phyloP scores from a whole-genome alignment of 2,113 vertebrate species.

The Lasiurus borealis region DNA sequence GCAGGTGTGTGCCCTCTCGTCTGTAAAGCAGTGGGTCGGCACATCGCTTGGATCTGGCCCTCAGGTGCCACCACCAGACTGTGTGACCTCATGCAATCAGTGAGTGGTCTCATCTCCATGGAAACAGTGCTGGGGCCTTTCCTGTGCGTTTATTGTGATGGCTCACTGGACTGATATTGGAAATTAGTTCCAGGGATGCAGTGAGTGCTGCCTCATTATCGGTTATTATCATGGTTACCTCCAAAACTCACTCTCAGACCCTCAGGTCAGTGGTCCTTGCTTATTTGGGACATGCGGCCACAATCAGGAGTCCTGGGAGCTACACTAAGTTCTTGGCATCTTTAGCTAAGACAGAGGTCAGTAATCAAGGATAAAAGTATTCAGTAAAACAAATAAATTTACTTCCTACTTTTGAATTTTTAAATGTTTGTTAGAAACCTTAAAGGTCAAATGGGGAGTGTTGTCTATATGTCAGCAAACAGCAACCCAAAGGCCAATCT shows the following conservation, averaged over 20 bases:
- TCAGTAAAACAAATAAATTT: neutral
- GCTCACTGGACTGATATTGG: neutral
- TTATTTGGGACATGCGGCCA: neutral
- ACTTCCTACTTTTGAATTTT: neutral
- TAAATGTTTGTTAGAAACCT: neutral
- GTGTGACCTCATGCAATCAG: neutral
- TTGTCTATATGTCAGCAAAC: neutral
- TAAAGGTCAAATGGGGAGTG: neutral
- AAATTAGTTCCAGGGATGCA: neutral
- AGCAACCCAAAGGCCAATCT: rapidly evolving
- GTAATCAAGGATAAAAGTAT: neutral
- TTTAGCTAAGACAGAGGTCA: neutral
- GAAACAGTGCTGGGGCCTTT: neutral
- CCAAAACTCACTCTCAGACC: neutral
- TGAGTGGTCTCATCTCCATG: neutral
- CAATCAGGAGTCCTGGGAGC: neutral
- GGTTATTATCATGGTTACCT: neutral
- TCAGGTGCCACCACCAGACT: rapidly evolving
- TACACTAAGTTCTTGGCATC: neutral
- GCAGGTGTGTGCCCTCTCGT: neutral
- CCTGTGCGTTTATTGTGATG: neutral
- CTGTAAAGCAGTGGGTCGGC: rapidly evolving
- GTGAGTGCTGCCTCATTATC: neutral
- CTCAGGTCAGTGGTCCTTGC: rapidly evolving
- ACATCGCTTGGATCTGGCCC: rapidly evolving